Evolutionary conservation across 2,888 invertebrate species (phyloP).

Genomic region (Tachystola acroxantha): DNA sequence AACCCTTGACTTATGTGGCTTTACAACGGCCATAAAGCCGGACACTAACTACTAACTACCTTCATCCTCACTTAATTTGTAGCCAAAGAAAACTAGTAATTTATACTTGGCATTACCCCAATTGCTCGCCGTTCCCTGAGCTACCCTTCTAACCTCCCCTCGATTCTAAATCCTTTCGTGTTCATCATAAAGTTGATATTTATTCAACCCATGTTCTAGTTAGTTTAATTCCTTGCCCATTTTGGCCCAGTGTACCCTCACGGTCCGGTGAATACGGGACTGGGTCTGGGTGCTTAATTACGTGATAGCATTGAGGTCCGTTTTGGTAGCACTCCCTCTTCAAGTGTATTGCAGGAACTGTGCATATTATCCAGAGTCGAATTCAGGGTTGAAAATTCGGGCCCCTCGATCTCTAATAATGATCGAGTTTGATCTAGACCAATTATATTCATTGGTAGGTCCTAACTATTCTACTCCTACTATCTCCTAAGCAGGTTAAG

Average conservation of each 20-base stretch:
- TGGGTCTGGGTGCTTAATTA: constrained; percentile 67
- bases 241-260: constrained; percentile 53
- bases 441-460: no score
- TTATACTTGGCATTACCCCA: constrained; percentile 66
- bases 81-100: constrained; percentile 68
- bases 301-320: constrained; percentile 65
- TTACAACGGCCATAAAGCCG: constrained; percentile 36
- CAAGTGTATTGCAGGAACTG: constrained; percentile 32
- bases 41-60: constrained; percentile 56
- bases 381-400: no score
- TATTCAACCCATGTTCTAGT: constrained; percentile 18
- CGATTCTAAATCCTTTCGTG: constrained; percentile 19
- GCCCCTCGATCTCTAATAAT: no score
- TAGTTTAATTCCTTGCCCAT: constrained; percentile 54
- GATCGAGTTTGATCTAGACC: no score
- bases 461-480: no score
- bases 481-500: no score
- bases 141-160: constrained; percentile 10
- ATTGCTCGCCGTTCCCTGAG: constrained; percentile 50
- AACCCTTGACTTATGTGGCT: constrained; percentile 17
- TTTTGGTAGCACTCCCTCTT: constrained; percentile 49
- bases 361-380: no score
- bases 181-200: constrained; percentile 24
- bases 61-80: constrained; percentile 58
- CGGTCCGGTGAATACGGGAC: constrained; percentile 60